A percentile compares a stretch with the other conserved stretches of the same genome.
phyloP scores from a whole-genome alignment of 35 echinoderm and acorn worm genomes.

The Stichopus chloronotus region DNA sequence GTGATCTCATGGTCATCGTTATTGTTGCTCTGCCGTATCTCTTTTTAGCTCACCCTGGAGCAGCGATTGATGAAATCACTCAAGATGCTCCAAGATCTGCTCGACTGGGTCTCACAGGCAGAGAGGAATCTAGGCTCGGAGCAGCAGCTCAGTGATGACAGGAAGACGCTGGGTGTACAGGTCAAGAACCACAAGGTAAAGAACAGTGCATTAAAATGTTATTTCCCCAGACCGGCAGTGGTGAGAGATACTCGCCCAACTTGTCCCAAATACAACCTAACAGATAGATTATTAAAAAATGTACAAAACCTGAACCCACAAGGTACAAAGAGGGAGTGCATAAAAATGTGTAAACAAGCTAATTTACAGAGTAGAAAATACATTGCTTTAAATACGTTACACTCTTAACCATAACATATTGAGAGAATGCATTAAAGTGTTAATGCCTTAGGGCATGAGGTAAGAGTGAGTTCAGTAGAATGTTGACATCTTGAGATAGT shows the following conservation, averaged over 20 bases:
- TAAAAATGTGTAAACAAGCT: too few species aligned
- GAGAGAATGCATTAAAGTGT: too few species aligned
- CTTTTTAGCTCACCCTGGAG: constrained; percentile 66
- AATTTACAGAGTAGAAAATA: too few species aligned
- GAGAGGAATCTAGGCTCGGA: constrained; percentile 84
- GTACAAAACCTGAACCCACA: too few species aligned
- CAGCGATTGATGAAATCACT: constrained; percentile 62
- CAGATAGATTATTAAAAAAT: not conserved
- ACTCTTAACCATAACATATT: too few species aligned
- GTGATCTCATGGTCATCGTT: too few species aligned
- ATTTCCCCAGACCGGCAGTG: not conserved
- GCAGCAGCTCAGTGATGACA: constrained; percentile 76
- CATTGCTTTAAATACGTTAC: too few species aligned
- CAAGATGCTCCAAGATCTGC: constrained; percentile 65
- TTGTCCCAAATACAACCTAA: not conserved
- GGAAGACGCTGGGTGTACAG: constrained; percentile 52
- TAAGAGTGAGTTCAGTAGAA: too few species aligned
- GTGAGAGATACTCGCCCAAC: not conserved
- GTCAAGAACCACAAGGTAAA: constrained; percentile 78
- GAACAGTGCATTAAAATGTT: not conserved
- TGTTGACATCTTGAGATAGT: too few species aligned
- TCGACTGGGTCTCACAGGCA: constrained; percentile 84
- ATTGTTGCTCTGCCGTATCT: too few species aligned
- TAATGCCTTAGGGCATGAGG: too few species aligned
- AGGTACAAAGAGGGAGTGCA: too few species aligned